These are phyloP conservation scores for Trilocha varians DNA, from an alignment of 2,888 invertebrate species.

Conservation along the genomic window DNA sequence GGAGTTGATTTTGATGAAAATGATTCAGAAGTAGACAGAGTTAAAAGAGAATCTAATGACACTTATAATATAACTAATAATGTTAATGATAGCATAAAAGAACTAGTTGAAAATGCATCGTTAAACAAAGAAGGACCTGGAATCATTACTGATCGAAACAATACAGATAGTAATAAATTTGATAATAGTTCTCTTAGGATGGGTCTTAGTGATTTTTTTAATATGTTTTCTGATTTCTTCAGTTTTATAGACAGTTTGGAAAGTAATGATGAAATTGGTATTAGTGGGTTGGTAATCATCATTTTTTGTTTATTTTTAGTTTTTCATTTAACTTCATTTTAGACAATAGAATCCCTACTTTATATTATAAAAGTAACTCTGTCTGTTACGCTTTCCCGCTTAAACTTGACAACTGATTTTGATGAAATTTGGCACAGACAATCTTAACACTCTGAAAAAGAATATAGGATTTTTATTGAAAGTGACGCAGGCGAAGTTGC, in stretches of 20 bases:
- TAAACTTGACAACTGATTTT: no score
- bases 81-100: no score
- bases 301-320: neutral
- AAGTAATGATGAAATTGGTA: neutral
- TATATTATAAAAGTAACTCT: no score
- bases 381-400: no score
- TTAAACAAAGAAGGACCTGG: no score
- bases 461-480: no score
- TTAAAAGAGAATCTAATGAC: neutral
- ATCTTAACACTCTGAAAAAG: no score
- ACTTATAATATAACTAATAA: neutral
- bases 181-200: neutral
- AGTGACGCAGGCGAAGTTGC: no score
- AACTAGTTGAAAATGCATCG: no score
- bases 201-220: conserved; percentile 29
- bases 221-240: conserved; percentile 35
- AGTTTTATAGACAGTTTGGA: conserved; percentile 21
- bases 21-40: neutral
- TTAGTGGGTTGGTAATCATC: neutral
- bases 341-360: no score
- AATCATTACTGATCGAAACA: neutral
- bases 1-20: neutral
- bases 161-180: neutral
- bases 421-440: no score
- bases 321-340: no score